Percentiles rank a stretch among this genome's conserved stretches.
Evolutionary conservation across 2,113 vertebrate genomes (phyloP).

Genomic region (Phasianus colchicus): DNA sequence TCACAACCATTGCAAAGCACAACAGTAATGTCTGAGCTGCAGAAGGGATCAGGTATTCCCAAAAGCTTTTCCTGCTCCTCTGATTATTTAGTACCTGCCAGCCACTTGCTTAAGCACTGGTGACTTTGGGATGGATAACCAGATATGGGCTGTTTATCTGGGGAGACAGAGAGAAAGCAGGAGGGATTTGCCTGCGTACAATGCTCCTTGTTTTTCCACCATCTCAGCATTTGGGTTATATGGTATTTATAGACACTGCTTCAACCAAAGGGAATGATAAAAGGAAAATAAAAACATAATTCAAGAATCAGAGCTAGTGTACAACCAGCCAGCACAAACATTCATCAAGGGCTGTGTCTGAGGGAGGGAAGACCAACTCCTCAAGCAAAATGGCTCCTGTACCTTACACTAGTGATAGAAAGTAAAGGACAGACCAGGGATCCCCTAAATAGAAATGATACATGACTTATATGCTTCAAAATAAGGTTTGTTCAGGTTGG

Average conservation of each 20-base stretch:
- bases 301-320: neutral
- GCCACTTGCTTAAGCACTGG: neutral
- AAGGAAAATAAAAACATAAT: slow-evolving; percentile 33
- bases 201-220: neutral
- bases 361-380: neutral
- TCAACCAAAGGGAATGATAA: slow-evolving; percentile 1
- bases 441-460: neutral
- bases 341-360: neutral
- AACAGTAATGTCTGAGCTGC: neutral
- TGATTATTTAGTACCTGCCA: neutral
- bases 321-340: neutral
- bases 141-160: neutral
- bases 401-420: neutral
- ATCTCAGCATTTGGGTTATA: neutral
- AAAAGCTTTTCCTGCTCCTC: neutral
- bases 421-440: neutral
- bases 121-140: neutral
- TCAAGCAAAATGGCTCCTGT: neutral
- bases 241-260: neutral
- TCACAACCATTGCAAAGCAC: neutral
- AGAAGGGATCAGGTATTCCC: neutral
- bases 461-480: neutral
- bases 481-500: neutral
- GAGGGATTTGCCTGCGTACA: neutral
- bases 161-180: neutral